Evolutionary conservation across 2,797 vertebrate species (phyloP), one percentile per base, ranked within the genome.

Genomic region (Neomorphus geoffroyi): DNA sequence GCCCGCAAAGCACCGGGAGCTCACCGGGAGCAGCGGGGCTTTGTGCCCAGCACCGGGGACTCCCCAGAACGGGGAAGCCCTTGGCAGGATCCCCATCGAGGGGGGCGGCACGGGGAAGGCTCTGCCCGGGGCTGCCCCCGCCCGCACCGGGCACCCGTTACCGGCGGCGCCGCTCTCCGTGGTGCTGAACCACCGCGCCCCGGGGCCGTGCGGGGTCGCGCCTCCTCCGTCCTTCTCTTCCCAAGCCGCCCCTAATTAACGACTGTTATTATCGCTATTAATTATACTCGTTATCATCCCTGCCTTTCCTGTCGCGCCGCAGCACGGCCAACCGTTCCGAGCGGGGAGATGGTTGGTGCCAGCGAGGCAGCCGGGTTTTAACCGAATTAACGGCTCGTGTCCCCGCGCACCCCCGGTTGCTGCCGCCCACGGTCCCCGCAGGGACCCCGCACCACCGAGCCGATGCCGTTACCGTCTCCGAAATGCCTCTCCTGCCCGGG

Each of bases 121-220:
- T 46, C 46, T 19, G 46, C 10, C 19, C 24, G 9, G n/a, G 26
- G 62, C 7, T 18, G 48, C 48, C 86, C 69, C 81, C 73, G 24
- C 77, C 80, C 23, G 26, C 58, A 51, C 79, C 81, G 94, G 26
- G 26, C 73, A 53, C 70, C 32, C 32, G 54, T 41, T 22, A 48
- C 37, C 43, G 88, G 56, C 88, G 9, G 57, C 70, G 91, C 86
- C 91, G 95, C 95, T 94, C 95, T 94, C 93, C 93, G 93, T 96
- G 95, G 93, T 93, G 95, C 95, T 96, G 93, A 94, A 90, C 74
- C 35, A 62, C 67, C 53, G 78, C 66, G 10, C n/a, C 62, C 72
- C 70, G 81, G 85, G 50, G 45, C 80, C 50, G 58, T 22, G 77
- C 82, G 28, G 71, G 62, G 58, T 45, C 41, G 35, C 3, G 75